Evolutionary conservation across 2,888 invertebrate genomes (phyloP).

Genomic region (Xestia rhomboidea): DNA sequence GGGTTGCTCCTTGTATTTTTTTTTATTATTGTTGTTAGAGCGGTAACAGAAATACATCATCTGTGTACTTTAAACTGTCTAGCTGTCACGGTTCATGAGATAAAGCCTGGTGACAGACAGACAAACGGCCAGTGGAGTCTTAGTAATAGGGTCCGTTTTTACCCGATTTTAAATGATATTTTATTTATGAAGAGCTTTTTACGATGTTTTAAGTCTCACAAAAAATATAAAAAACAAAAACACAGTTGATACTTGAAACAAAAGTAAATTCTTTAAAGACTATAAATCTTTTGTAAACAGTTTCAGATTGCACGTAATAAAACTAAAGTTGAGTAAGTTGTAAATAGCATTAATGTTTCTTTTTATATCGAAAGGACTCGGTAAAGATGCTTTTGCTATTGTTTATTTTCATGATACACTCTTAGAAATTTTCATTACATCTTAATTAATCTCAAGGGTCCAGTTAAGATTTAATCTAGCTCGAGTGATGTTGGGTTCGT

Average conservation of each 20-base stretch:
- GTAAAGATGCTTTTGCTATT: conserved; percentile 19
- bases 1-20: too few species aligned
- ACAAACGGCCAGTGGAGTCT: too few species aligned
- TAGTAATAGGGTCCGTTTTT: too few species aligned
- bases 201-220: not conserved
- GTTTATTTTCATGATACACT: not conserved
- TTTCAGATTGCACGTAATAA: conserved; percentile 25
- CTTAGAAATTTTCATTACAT: conserved; percentile 1
- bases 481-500: not conserved
- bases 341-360: conserved; percentile 19
- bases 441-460: conserved; percentile 1
- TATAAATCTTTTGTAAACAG: conserved; percentile 52
- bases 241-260: conserved; percentile 26
- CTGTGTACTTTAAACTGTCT: too few species aligned
- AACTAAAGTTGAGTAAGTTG: conserved; percentile 29
- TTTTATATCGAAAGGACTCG: conserved; percentile 15
- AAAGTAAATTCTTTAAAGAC: conserved; percentile 4
- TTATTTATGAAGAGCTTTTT: not conserved
- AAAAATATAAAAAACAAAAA: conserved; percentile 12
- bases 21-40: too few species aligned
- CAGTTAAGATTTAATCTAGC: conserved; percentile 15
- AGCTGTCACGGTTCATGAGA: too few species aligned
- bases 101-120: too few species aligned
- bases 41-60: too few species aligned
- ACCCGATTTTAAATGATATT: too few species aligned